phyloP scores from a whole-genome alignment of 2,113 vertebrate species.

The Aegotheles bennettii region DNA sequence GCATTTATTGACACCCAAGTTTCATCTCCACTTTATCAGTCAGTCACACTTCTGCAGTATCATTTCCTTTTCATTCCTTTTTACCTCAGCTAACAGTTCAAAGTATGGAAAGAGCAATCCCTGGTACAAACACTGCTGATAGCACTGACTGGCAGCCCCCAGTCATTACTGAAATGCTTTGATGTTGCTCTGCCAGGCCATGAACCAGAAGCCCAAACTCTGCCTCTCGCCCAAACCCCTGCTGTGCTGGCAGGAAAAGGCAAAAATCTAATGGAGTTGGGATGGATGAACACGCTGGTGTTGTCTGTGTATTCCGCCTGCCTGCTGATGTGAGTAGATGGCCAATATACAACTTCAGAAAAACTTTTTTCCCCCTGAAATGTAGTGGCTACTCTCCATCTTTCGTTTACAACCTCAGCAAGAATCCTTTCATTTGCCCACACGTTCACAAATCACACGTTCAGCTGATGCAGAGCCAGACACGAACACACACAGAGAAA shows the following conservation, averaged over 20 bases:
- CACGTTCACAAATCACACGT: fast-evolving
- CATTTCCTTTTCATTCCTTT: neutral
- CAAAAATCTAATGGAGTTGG: neutral
- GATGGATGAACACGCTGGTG: neutral
- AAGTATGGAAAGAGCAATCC: neutral
- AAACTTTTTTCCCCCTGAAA: fast-evolving
- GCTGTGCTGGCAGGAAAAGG: neutral
- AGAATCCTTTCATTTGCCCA: neutral
- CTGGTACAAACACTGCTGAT: fast-evolving
- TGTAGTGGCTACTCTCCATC: neutral
- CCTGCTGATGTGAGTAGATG: neutral
- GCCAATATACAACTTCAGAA: fast-evolving
- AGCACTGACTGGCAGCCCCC: fast-evolving
- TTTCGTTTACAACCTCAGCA: neutral
- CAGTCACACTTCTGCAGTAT: neutral
- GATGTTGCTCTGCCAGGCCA: neutral
- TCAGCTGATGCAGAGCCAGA: neutral
- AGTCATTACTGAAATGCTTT: neutral
- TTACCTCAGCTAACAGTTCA: neutral
- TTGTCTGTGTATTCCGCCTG: fast-evolving
- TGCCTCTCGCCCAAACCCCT: neutral
- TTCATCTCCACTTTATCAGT: neutral
- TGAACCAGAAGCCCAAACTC: neutral
- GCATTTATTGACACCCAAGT: neutral
- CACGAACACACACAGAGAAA: neutral